These are phyloP conservation scores for Idris sp. DNA, from an alignment of 1,140 invertebrate species.

Conservation along the genomic window DNA sequence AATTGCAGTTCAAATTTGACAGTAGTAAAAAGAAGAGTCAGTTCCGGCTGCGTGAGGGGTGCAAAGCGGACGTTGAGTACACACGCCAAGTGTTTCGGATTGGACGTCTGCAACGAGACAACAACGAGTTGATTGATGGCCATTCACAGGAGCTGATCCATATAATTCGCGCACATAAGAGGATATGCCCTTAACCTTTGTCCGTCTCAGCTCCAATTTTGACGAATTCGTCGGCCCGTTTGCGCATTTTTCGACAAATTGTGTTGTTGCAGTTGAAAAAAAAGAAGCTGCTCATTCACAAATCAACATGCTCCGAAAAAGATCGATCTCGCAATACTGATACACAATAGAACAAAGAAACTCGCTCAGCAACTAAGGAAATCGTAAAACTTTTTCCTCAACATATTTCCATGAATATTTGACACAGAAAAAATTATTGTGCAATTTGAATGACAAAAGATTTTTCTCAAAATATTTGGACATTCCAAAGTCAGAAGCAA, in stretches of 20 bases:
- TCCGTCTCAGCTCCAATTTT: conserved; percentile 42
- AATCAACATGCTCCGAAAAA: conserved; percentile 37
- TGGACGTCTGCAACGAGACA: conserved; percentile 50
- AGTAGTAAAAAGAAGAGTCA: conserved; percentile 34
- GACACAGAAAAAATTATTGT: too few relatives aligned
- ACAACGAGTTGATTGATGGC: conserved; percentile 67
- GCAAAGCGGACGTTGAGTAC: conserved; percentile 26
- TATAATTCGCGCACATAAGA: conserved; percentile 65
- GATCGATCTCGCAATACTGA: conserved; percentile 41
- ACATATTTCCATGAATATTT: too few relatives aligned
- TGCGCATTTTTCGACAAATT: conserved; percentile 57
- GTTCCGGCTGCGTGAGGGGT: conserved; percentile 15
- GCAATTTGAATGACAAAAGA: too few relatives aligned
- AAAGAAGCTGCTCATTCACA: conserved; percentile 43
- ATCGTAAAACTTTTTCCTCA: too few relatives aligned
- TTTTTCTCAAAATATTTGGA: too few relatives aligned
- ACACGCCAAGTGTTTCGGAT: conserved; percentile 35
- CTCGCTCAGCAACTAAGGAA: too few relatives aligned
- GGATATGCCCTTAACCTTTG: conserved; percentile 62
- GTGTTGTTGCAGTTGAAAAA: conserved; percentile 14
- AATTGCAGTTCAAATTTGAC: conserved; percentile 42
- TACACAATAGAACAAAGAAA: conserved; percentile 40
- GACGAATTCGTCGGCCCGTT: conserved; percentile 49
- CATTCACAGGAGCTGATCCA: conserved; percentile 64
- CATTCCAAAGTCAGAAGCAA: too few relatives aligned